Evolutionary conservation across 2,888 invertebrate species (phyloP), one percentile per base, ranked within the genome.

Genomic region (Microplitis deprimator): DNA sequence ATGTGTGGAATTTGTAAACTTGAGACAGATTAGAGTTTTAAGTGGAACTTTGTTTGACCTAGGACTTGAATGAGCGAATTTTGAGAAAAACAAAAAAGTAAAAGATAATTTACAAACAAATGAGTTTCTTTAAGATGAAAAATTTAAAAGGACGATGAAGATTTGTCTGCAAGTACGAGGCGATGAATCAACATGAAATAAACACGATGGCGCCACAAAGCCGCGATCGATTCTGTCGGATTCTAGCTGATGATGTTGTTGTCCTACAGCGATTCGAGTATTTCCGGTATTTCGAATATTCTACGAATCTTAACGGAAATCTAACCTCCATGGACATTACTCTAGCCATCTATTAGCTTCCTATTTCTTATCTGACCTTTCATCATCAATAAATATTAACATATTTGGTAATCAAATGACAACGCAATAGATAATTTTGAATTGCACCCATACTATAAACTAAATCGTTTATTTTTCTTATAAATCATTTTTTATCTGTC

Each of bases 171-270:
- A 41, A 41, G 10, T 10, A 10, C 10, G 41, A 73, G 16, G 72
- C 78, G 81, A 81, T 81, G 81, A 81, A 80, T 81, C 81, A 81
- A 78, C 80, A 78, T 79, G 77, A 78, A 78, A 80, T 81, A 80
- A 81, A 81, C 80, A 78, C 76, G 73, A 75, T 73, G 80, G 79
- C 81, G 78, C 79, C 79, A 76, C 78, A 71, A 76, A 75, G 79
- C 77, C 77, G 77, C 76, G 77, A 81, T 81, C 81, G 81, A 81
- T 81, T 78, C 61, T 65, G 75, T 17, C 13, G 13, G 13, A 50
- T 50, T 50, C 50, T 50, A 5, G 8, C 13, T 50, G 50, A 50
- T 50, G 50, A 4, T 50, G 50, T 50, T 50, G 50, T 50, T 50
- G 50, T 64, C 50, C 50, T 50, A 13, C 10, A 40, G 16, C 64